A percentile compares a stretch with the other conserved stretches of the same genome.
Conservation (phyloP, 2,113 vertebrate species). For the Nyctibius bracteatus region DNA sequence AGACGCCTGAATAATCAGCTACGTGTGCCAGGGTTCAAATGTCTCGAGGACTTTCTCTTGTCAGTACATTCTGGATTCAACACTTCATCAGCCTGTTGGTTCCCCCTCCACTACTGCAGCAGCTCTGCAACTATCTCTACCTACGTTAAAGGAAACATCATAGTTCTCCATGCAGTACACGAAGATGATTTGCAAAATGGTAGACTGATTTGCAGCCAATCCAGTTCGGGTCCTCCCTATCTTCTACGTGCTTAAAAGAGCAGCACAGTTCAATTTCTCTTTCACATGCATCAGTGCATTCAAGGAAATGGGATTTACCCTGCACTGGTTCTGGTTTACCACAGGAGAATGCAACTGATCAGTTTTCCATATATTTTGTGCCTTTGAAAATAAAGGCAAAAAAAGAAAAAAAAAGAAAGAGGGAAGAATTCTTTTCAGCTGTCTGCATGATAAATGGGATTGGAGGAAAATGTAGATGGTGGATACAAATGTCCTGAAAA, state of each 20-base stretch:
- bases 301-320: neutral
- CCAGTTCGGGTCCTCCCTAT: neutral
- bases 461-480: neutral
- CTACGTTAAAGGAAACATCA: neutral
- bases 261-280: neutral
- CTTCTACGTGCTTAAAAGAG: fast-evolving
- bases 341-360: neutral
- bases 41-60: neutral
- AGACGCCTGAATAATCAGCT: neutral
- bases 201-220: neutral
- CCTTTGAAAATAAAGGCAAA: neutral
- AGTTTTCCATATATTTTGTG: neutral
- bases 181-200: neutral
- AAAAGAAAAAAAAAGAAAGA: neutral
- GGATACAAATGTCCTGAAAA: neutral
- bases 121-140: neutral
- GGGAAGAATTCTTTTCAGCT: neutral
- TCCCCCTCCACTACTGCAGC: neutral
- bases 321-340: neutral
- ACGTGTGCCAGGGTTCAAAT: neutral
- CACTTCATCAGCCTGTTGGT: neutral
- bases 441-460: neutral
- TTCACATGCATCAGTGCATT: neutral
- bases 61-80: neutral
- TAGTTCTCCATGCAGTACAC: neutral